phyloP scores from a whole-genome alignment of 2,888 invertebrate genomes.

The Allacma fusca region DNA sequence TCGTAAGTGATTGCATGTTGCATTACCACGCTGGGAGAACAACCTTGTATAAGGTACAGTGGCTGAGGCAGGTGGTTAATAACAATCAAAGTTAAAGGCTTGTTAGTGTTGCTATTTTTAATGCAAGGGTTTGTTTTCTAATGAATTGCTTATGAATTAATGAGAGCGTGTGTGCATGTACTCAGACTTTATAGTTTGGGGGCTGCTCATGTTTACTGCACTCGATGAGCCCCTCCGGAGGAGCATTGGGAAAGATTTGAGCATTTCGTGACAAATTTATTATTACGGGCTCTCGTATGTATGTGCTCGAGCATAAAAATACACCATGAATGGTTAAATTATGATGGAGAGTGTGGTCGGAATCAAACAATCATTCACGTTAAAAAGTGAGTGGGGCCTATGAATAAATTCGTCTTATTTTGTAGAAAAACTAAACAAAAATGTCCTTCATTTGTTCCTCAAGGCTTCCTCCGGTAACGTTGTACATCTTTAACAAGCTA shows the following conservation, averaged over 20 bases:
- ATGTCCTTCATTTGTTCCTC: constrained; percentile 28
- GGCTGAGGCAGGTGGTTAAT: too few species aligned
- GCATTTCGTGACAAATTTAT: neutral
- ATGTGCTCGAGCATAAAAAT: constrained; percentile 12
- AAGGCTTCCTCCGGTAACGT: neutral
- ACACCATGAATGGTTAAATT: neutral
- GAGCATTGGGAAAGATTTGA: neutral
- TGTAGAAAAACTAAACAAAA: constrained; percentile 20
- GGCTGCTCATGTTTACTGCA: too few species aligned
- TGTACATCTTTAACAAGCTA: neutral
- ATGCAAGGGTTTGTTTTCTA: too few species aligned
- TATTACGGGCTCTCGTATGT: neutral
- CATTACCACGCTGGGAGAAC: too few species aligned
- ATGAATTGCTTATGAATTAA: too few species aligned
- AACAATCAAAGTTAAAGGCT: too few species aligned
- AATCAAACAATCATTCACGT: neutral
- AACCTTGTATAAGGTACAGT: too few species aligned
- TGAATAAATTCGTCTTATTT: constrained; percentile 35
- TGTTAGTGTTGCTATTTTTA: too few species aligned
- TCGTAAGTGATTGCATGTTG: too few species aligned
- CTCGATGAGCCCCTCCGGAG: too few species aligned
- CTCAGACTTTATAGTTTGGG: too few species aligned
- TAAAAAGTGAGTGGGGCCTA: constrained; percentile 1
- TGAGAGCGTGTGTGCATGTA: too few species aligned
- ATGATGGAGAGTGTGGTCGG: neutral